Evolutionary conservation across 2,113 vertebrate genomes (phyloP), one percentile per base, ranked within the genome.

Genomic region (Excalfactoria chinensis): DNA sequence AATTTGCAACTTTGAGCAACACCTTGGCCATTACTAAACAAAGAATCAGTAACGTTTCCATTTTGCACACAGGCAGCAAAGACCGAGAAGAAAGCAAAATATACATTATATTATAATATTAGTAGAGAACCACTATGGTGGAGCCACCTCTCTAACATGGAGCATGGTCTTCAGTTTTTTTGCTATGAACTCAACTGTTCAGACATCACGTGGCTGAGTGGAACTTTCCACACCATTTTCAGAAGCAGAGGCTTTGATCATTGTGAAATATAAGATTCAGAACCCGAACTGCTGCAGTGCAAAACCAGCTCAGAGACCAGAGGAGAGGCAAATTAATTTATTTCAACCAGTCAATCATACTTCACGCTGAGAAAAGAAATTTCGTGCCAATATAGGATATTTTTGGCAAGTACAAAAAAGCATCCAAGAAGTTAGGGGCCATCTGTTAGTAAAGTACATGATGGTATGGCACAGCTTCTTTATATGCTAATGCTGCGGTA

Each of bases 361-460:
- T 32, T 91, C 76, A 74, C 51, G 63, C 51, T 18, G 79, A 90
- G 86, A 30, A 77, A 86, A 64, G 59, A 95, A 90, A 92, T 69
- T 84, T 81, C 18, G 56, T 91, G 89, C 79, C 85, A 94, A 67
- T 26, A 55, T 56, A 26, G 30, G 66, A 58, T 94, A 86, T 93
- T 91, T 93, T 88, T 78, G 59, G 79, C 76, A 51, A 75, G 86
- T n/a, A 88, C 64, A 94, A 84, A 87, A 95, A 88, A 83, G 34
- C 76, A 72, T 94, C 71, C 64, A 64, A 91, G 72, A 95, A 93
- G 56, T 91, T 86, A 88, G 71, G 34, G 68, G 72, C 92, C 93
- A 95, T 95, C 93, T 96, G 93, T 91, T 56, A 85, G 32, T 35
- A 58, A 85, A 88, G 82, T 93, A 89, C 85, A 86, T 69, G 76